These are phyloP conservation scores for Mesocentrotus franciscanus DNA, from an alignment of 53 echinoderm and acorn worm species.

Conservation along the genomic window DNA sequence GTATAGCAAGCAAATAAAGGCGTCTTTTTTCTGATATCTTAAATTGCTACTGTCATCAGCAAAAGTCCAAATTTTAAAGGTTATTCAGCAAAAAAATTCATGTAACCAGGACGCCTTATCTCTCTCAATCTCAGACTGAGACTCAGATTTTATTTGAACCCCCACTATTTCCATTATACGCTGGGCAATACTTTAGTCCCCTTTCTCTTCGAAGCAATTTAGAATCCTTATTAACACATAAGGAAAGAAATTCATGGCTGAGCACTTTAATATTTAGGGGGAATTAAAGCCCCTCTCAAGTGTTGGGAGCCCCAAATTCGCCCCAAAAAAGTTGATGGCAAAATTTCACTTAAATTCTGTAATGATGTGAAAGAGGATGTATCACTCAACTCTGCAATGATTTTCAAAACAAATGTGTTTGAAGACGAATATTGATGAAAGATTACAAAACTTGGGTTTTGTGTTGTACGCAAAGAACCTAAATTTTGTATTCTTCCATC, in stretches of 20 bases:
- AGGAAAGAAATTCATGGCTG: neutral
- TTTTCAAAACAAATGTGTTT: too few species aligned
- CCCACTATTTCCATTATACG: neutral
- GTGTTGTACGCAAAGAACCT: too few species aligned
- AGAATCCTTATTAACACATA: neutral
- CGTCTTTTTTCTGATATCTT: too few species aligned
- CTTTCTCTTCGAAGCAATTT: neutral
- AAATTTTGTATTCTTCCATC: too few species aligned
- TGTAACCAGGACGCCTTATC: conserved; percentile 1
- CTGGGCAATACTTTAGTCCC: neutral
- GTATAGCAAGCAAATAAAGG: neutral
- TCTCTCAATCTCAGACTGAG: neutral
- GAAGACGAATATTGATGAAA: too few species aligned
- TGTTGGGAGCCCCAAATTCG: too few species aligned
- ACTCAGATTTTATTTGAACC: neutral
- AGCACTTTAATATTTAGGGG: neutral
- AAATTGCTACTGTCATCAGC: neutral
- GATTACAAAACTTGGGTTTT: too few species aligned
- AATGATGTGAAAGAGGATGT: too few species aligned
- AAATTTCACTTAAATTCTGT: too few species aligned
- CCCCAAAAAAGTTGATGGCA: too few species aligned
- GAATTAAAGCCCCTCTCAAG: too few species aligned
- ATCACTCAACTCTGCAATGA: too few species aligned
- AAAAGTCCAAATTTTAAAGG: neutral
- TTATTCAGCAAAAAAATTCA: neutral